Evolutionary conservation across 1,140 invertebrate genomes (phyloP).

Genomic region (Tribolium madens): DNA sequence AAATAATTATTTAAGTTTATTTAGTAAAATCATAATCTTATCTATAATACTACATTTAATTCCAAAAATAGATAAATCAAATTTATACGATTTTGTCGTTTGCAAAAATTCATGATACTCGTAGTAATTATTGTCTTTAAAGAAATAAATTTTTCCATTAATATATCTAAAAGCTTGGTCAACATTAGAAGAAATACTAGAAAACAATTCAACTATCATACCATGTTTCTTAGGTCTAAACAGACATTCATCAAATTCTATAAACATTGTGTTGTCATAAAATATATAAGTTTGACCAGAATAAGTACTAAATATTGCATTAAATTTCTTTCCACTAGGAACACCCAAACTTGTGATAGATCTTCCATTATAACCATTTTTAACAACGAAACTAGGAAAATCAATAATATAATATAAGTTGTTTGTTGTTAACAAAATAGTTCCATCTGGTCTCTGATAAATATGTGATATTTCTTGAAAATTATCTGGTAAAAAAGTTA

Average conservation of each 20-base stretch:
- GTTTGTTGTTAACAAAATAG: constrained; percentile 32
- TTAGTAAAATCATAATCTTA: constrained; percentile 30
- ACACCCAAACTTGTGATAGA: constrained; percentile 39
- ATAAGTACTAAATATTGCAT: constrained; percentile 13
- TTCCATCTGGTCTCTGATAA: constrained; percentile 32
- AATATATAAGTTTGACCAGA: constrained; percentile 27
- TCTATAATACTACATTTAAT: constrained; percentile 27
- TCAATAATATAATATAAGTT: constrained; percentile 33
- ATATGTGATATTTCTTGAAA: constrained; percentile 34
- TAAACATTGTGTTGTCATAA: constrained; percentile 32
- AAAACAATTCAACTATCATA: constrained; percentile 31
- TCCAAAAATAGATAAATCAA: constrained; percentile 30
- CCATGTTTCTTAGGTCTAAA: constrained; percentile 37
- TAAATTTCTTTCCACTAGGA: constrained; percentile 8
- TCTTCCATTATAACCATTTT: neutral
- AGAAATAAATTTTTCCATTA: constrained; percentile 28
- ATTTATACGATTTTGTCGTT: constrained; percentile 32
- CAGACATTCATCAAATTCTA: constrained; percentile 32
- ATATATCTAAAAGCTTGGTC: constrained; percentile 24
- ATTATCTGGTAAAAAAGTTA: constrained; percentile 40
- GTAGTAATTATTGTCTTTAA: constrained; percentile 32
- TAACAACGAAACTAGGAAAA: constrained; percentile 29
- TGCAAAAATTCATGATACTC: constrained; percentile 32
- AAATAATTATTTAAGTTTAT: constrained; percentile 27
- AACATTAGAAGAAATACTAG: constrained; percentile 29